Evolutionary conservation across 2,888 invertebrate species (phyloP).

Genomic region (Mythimna vitellina): DNA sequence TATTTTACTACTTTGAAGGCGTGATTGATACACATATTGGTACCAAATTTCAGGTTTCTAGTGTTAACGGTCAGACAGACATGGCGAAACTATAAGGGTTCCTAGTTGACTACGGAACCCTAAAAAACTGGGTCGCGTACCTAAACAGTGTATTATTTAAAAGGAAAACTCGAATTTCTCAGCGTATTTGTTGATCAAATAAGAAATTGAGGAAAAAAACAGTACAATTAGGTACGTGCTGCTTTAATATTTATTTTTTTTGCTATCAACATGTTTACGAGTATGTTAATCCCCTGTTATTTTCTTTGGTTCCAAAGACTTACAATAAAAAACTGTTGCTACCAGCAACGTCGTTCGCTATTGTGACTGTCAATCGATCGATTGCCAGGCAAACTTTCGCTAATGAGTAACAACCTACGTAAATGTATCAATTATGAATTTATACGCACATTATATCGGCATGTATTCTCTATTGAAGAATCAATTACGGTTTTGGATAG

Average conservation of each 20-base stretch:
- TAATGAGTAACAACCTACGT: conserved; percentile 24
- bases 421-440: conserved; percentile 23
- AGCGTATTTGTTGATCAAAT: background rate
- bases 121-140: too few species aligned
- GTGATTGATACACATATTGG: too few species aligned
- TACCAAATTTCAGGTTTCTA: too few species aligned
- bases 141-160: too few species aligned
- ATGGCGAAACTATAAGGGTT: too few species aligned
- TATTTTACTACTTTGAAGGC: too few species aligned
- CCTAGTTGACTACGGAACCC: too few species aligned
- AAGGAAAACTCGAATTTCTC: background rate
- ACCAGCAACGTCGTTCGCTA: conserved; percentile 2
- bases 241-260: conserved; percentile 1
- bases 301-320: conserved; percentile 11
- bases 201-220: background rate
- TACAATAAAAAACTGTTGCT: conserved; percentile 13
- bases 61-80: too few species aligned
- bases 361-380: conserved; percentile 15
- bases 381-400: conserved; percentile 31
- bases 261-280: conserved; percentile 16
- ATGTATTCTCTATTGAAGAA: conserved; percentile 1
- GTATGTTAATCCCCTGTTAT: background rate
- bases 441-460: conserved; percentile 3
- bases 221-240: background rate
- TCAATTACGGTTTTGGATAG: background rate